Percentiles rank a stretch among this genome's conserved stretches.
Evolutionary conservation across 2,888 invertebrate genomes (phyloP).

Genomic region (Slavum lentiscoides): DNA sequence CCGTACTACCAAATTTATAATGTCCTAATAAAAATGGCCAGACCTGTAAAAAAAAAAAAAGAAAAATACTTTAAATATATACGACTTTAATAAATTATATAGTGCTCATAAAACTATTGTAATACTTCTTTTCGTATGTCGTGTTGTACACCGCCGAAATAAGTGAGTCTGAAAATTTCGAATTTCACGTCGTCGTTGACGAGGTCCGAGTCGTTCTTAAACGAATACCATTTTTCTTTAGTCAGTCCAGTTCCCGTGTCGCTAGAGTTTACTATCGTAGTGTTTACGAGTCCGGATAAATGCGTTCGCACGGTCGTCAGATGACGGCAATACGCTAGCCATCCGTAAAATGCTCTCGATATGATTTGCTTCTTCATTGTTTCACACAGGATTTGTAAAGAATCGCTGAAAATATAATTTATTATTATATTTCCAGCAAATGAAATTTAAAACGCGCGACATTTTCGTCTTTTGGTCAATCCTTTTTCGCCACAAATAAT

Average conservation of each 20-base stretch:
- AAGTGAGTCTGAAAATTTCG: constrained; percentile 81
- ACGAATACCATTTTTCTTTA: constrained; percentile 72
- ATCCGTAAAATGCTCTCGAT: constrained; percentile 93
- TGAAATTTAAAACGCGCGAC: background rate
- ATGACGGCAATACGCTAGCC: constrained; percentile 92
- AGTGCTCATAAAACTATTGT: background rate
- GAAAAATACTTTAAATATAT: too few relatives aligned
- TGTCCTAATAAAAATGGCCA: constrained; percentile 90
- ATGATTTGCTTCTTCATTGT: constrained; percentile 94
- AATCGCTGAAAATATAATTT: constrained; percentile 54
- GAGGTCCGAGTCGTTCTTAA: constrained; percentile 64
- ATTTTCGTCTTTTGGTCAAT: too few relatives aligned
- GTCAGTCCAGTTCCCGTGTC: constrained; percentile 73
- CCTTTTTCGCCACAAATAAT: too few relatives aligned
- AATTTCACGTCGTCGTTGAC: constrained; percentile 68
- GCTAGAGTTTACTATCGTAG: constrained; percentile 70
- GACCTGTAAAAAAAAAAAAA: constrained; percentile 61
- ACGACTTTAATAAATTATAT: background rate
- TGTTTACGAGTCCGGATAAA: constrained; percentile 83
- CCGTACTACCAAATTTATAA: constrained; percentile 76
- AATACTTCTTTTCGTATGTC: constrained; percentile 69
- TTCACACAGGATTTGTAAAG: constrained; percentile 80
- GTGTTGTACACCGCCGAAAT: constrained; percentile 84
- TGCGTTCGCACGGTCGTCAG: constrained; percentile 90
- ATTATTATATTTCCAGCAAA: background rate